These are phyloP conservation scores for Emydocephalus ijimae DNA, from an alignment of 2,113 vertebrate genomes.

Conservation along the genomic window DNA sequence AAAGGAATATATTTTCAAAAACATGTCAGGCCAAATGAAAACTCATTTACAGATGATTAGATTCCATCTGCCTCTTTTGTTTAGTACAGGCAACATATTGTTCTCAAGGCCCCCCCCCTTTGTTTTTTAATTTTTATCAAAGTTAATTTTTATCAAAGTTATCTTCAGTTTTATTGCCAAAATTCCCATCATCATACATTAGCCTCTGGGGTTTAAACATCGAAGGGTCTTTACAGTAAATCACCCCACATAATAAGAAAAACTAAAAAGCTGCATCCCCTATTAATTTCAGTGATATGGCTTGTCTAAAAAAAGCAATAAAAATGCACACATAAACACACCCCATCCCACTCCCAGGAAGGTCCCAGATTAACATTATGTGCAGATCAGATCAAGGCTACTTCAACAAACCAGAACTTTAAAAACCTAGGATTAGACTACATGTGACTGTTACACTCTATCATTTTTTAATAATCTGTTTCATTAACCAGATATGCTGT, in stretches of 20 bases:
- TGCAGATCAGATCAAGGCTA: not conserved
- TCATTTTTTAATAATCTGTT: not conserved
- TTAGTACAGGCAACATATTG: not conserved
- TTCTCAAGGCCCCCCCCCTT: not conserved
- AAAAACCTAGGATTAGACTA: not conserved
- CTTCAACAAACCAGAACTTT: not conserved
- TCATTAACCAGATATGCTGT: not conserved
- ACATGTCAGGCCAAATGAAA: not conserved
- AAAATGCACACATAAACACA: not conserved
- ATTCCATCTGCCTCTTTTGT: not conserved
- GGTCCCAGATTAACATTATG: not conserved
- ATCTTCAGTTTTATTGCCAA: not conserved
- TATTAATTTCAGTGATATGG: not conserved
- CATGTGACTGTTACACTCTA: not conserved
- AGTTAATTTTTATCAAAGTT: not conserved
- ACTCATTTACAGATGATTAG: not conserved
- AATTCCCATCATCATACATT: not conserved
- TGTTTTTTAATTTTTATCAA: no score
- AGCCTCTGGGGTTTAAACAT: not conserved
- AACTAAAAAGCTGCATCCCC: not conserved
- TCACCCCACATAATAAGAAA: not conserved
- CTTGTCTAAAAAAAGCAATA: not conserved
- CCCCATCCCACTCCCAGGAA: not conserved
- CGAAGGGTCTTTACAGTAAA: not conserved
- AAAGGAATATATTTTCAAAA: not conserved